A percentile compares a stretch with the other conserved stretches of the same genome.
These are phyloP conservation scores for Balearica regulorum DNA, from an alignment of 2,797 vertebrate species.

Conservation along the genomic window DNA sequence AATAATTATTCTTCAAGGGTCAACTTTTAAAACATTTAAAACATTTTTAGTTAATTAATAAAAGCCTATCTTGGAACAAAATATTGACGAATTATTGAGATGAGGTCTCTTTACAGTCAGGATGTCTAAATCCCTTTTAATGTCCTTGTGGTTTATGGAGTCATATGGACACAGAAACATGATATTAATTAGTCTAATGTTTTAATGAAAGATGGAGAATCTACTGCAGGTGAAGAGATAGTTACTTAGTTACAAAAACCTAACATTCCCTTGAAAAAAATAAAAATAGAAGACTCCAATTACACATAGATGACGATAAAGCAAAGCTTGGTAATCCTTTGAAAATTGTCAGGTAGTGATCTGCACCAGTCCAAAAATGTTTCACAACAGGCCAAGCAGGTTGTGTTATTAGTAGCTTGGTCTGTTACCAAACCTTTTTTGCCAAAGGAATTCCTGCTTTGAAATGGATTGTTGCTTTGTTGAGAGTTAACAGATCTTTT, in stretches of 20 bases:
- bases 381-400: not conserved
- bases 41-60: not conserved
- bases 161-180: not conserved
- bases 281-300: not conserved
- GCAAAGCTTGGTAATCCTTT: not conserved
- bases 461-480: not conserved
- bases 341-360: not conserved
- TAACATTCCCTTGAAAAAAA: not conserved
- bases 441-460: not conserved
- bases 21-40: not conserved
- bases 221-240: not conserved
- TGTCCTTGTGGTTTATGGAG: not conserved
- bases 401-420: not conserved
- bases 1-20: not conserved
- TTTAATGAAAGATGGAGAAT: not conserved
- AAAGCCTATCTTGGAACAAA: not conserved
- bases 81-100: not conserved
- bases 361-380: not conserved
- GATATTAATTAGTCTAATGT: not conserved
- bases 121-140: not conserved
- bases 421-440: not conserved
- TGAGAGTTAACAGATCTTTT: not conserved
- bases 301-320: not conserved
- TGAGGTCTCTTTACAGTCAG: not conserved
- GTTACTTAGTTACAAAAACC: not conserved